Evolutionary conservation across 2,888 invertebrate genomes (phyloP).

Genomic region (Odontocolon sp.): DNA sequence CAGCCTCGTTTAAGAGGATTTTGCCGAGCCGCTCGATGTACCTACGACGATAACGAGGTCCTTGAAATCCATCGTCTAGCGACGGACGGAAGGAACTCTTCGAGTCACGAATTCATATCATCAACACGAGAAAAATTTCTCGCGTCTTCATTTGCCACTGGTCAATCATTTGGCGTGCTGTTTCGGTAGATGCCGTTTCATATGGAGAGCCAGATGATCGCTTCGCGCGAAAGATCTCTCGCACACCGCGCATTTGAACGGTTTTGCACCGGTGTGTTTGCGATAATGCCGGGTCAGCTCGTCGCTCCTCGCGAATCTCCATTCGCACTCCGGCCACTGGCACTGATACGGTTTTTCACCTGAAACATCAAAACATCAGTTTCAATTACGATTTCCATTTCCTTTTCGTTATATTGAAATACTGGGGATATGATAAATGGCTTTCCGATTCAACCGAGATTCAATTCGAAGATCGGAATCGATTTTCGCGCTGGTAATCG

Average conservation of each 20-base stretch:
- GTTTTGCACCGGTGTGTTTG: slow-evolving; percentile 98
- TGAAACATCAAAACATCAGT: slow-evolving; percentile 82
- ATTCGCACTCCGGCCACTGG: slow-evolving; percentile 98
- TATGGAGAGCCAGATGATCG: slow-evolving; percentile 97
- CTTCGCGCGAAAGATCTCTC: slow-evolving; percentile 97
- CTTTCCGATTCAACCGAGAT: background rate
- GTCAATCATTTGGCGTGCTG: slow-evolving; percentile 85
- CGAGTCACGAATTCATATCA: background rate
- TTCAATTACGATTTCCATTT: background rate
- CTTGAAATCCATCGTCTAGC: slow-evolving; percentile 15
- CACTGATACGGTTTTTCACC: slow-evolving; percentile 99
- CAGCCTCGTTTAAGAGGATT: background rate
- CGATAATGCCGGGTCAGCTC: slow-evolving; percentile 98
- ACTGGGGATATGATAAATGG: too few relatives aligned
- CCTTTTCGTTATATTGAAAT: too few relatives aligned
- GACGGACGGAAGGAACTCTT: slow-evolving; percentile 2
- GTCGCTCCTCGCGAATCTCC: slow-evolving; percentile 98
- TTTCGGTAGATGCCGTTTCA: slow-evolving; percentile 98
- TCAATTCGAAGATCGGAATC: background rate
- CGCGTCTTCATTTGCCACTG: background rate
- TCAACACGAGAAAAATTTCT: background rate
- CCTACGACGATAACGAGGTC: slow-evolving; percentile 9
- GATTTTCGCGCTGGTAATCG: too few relatives aligned
- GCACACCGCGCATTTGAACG: slow-evolving; percentile 97
- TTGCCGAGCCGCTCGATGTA: slow-evolving; percentile 3